Conservation (phyloP, 2,888 invertebrate species). For the Leptinotarsa rubiginosa region DNA sequence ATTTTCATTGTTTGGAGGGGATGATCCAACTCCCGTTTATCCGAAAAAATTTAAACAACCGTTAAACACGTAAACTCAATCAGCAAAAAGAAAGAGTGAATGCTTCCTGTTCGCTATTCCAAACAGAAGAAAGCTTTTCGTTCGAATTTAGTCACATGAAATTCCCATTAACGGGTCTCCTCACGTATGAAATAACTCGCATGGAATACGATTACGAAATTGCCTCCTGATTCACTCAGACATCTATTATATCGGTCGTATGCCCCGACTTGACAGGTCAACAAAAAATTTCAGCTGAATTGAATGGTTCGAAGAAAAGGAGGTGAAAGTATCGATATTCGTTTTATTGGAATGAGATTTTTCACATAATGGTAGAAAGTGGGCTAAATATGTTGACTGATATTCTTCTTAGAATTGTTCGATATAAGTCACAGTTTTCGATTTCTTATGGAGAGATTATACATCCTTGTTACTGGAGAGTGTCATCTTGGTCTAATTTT, state of each 20-base stretch:
- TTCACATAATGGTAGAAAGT: not conserved
- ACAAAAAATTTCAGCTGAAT: not conserved
- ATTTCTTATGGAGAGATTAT: no score
- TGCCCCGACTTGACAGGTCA: not conserved
- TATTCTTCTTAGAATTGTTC: no score
- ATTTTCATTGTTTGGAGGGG: no score
- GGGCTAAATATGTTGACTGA: no score
- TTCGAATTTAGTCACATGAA: not conserved
- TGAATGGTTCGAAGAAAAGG: not conserved
- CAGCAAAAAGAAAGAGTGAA: constrained; percentile 16
- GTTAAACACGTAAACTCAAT: constrained; percentile 11
- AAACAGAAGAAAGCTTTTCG: constrained; percentile 11
- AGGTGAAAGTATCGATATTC: not conserved
- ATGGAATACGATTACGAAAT: constrained; percentile 15
- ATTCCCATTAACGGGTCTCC: not conserved
- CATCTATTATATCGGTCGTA: not conserved
- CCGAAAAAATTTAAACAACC: not conserved
- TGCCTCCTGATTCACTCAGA: constrained; percentile 11
- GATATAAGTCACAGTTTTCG: no score
- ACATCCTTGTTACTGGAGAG: no score
- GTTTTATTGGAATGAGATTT: not conserved
- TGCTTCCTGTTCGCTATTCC: constrained; percentile 13
- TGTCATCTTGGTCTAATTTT: no score
- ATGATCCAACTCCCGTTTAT: no score
- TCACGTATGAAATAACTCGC: constrained; percentile 12